phyloP scores from a whole-genome alignment of 2,888 invertebrate genomes.

The Parthenolecanium corni region DNA sequence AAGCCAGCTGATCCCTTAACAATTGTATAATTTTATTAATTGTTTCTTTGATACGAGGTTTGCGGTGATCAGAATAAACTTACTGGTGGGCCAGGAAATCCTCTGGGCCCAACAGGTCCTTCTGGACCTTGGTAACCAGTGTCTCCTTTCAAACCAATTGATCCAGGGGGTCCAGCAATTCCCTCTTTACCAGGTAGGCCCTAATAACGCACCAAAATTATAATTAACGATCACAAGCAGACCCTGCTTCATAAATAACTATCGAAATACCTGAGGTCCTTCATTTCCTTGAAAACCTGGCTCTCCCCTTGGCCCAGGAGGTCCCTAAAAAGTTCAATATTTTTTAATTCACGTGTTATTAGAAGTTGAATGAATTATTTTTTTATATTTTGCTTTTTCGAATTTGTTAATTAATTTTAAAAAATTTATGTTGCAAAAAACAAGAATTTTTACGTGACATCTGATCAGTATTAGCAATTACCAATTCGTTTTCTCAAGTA shows the following conservation, averaged over 20 bases:
- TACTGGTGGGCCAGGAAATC: constrained; percentile 9
- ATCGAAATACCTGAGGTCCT: constrained; percentile 11
- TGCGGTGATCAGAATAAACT: neutral
- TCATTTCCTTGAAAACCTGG: neutral
- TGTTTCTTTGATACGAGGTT: neutral
- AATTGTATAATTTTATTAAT: neutral
- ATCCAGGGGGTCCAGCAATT: neutral
- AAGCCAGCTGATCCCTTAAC: constrained; percentile 12
- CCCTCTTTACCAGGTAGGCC: constrained; percentile 14
- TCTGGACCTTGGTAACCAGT: constrained; percentile 1
- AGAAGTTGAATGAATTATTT: neutral
- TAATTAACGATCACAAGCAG: too few relatives aligned
- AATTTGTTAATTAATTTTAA: too few relatives aligned
- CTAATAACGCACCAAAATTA: too few relatives aligned
- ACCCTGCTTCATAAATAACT: too few relatives aligned
- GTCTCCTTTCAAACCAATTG: constrained; percentile 7
- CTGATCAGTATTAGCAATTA: too few relatives aligned
- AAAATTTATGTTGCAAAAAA: too few relatives aligned
- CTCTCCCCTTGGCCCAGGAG: constrained; percentile 35
- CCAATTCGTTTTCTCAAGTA: neutral
- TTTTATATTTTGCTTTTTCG: too few relatives aligned
- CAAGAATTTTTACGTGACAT: too few relatives aligned
- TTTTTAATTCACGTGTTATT: neutral
- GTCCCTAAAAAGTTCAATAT: constrained; percentile 35
- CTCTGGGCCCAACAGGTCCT: constrained; percentile 13